These are phyloP conservation scores for Sinonovacula constricta DNA, from an alignment of 1,140 invertebrate genomes.

Conservation along the genomic window DNA sequence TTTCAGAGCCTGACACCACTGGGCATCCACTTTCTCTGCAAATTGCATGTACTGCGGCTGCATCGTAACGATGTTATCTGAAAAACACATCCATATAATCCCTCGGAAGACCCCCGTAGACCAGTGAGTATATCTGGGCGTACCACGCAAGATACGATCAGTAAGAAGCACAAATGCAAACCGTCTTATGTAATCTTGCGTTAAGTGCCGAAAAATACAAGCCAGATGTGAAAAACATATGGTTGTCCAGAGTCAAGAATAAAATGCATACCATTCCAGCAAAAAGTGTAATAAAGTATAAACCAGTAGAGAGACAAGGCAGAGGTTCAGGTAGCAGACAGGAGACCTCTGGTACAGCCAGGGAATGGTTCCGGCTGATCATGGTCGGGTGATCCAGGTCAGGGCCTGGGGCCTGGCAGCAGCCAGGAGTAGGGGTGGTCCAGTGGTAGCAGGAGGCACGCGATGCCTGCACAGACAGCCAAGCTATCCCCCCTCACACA, in stretches of 20 bases:
- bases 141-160: conserved; percentile 29
- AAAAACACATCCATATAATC: neutral
- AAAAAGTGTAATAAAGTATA: conserved; percentile 36
- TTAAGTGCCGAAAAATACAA: conserved; percentile 50
- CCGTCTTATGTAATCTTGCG: conserved; percentile 51
- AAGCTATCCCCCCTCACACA: too few relatives aligned
- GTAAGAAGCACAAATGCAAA: conserved; percentile 32
- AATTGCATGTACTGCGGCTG: neutral
- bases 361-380: neutral
- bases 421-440: too few relatives aligned
- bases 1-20: too few relatives aligned
- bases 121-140: conserved; percentile 17
- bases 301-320: conserved; percentile 52
- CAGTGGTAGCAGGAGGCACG: too few relatives aligned
- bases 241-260: conserved; percentile 42
- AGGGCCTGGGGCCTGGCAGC: too few relatives aligned
- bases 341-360: neutral
- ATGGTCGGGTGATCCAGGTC: neutral
- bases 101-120: conserved; percentile 22
- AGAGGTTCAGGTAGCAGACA: neutral
- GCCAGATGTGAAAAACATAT: conserved; percentile 54
- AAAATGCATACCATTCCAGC: conserved; percentile 32
- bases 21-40: too few relatives aligned
- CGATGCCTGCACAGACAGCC: too few relatives aligned
- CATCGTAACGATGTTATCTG: neutral